These are phyloP conservation scores for Sylvicapra grimmia DNA, from an alignment of 2,113 vertebrate genomes.

Conservation along the genomic window DNA sequence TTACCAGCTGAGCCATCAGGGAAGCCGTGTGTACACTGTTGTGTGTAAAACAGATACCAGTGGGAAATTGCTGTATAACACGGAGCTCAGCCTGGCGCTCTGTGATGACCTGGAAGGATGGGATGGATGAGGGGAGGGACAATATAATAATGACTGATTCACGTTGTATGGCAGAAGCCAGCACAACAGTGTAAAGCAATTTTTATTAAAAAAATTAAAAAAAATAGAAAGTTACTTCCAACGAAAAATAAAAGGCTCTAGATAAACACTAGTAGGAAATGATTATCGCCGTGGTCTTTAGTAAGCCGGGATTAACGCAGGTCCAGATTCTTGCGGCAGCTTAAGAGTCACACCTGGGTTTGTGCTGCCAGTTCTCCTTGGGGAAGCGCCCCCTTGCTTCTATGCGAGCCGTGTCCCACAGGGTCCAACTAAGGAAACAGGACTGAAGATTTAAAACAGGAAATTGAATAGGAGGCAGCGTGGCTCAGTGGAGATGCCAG, in stretches of 20 bases:
- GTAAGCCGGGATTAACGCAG: background rate
- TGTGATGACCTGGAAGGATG: background rate
- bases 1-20: background rate
- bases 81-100: accelerated
- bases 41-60: background rate
- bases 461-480: background rate
- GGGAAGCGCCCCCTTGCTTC: background rate
- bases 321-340: background rate
- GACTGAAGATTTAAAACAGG: background rate
- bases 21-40: background rate
- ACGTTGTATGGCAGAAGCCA: background rate
- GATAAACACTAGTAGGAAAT: background rate
- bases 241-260: background rate
- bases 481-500: background rate
- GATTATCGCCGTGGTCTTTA: background rate
- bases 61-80: background rate
- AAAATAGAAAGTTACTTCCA: background rate
- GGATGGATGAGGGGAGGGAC: background rate
- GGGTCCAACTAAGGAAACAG: background rate
- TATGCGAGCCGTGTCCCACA: accelerated
- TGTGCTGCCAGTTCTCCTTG: background rate
- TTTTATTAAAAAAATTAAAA: background rate
- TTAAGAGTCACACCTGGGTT: background rate
- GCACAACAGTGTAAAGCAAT: background rate
- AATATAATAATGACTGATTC: background rate